Percentiles rank a stretch among this genome's conserved stretches.
phyloP scores from a whole-genome alignment of 2,113 vertebrate species.

The Paramormyrops kingsleyae region DNA sequence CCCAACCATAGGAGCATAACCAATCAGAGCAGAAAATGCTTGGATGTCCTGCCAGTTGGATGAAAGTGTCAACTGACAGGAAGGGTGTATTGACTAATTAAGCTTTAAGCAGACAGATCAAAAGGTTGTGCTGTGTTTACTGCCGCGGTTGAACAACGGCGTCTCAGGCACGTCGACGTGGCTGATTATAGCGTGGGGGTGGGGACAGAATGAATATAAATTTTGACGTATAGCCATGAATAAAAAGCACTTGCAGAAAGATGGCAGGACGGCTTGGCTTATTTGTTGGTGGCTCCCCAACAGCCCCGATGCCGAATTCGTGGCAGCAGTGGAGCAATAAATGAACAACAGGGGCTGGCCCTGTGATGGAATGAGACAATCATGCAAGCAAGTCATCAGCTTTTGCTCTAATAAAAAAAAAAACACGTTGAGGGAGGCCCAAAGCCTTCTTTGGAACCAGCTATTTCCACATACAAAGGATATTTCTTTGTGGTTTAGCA shows the following conservation, averaged over 20 bases:
- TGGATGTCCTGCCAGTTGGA: background rate
- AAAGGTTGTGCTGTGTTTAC: background rate
- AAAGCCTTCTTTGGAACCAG: conserved; percentile 56
- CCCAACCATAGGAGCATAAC: background rate
- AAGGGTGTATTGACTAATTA: background rate
- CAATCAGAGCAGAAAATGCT: background rate
- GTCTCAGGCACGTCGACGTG: background rate
- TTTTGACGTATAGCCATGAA: background rate
- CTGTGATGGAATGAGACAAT: background rate
- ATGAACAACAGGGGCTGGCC: background rate
- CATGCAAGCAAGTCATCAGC: background rate
- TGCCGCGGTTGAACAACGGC: background rate
- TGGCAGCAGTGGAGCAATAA: background rate
- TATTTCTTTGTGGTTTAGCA: conserved; percentile 57
- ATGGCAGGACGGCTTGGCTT: background rate
- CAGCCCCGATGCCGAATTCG: no score
- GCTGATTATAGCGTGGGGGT: background rate
- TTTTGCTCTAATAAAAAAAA: conserved; percentile 38
- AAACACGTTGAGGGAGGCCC: conserved; percentile 27
- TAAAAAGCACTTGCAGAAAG: background rate
- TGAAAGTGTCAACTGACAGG: background rate
- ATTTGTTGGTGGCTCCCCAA: background rate
- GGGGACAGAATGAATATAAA: background rate
- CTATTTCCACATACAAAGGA: conserved; percentile 58
- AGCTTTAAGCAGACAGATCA: background rate